Conservation (phyloP, 1,140 invertebrate species). For the Laupala kohalensis region DNA sequence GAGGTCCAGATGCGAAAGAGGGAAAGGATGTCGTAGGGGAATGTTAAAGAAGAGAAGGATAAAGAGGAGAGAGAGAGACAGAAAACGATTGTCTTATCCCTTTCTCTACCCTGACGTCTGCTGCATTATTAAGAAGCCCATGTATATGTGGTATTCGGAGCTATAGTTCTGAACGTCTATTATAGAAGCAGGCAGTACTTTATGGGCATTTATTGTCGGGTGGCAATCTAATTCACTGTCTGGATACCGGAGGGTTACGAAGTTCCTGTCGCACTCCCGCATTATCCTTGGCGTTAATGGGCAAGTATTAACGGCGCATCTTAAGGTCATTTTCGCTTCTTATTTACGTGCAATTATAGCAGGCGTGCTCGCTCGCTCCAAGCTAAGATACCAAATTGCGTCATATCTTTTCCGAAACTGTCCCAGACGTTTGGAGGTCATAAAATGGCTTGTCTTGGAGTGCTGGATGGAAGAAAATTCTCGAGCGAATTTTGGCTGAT, state of each 20-base stretch:
- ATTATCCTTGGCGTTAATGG: not conserved
- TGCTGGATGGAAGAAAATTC: not conserved
- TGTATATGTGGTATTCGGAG: not conserved
- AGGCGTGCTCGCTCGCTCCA: not conserved
- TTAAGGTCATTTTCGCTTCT: not conserved
- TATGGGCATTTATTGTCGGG: not conserved
- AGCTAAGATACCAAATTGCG: not conserved
- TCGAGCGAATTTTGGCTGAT: not conserved
- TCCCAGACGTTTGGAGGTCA: not conserved
- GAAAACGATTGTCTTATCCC: not conserved
- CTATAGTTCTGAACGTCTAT: not conserved
- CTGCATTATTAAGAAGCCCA: not conserved
- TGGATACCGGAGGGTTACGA: not conserved
- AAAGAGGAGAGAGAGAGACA: too few relatives aligned
- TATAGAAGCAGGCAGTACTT: not conserved
- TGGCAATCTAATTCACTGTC: not conserved
- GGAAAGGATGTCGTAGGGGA: not conserved
- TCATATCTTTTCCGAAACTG: not conserved
- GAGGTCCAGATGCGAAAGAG: not conserved
- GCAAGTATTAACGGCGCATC: not conserved
- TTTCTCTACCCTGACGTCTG: not conserved
- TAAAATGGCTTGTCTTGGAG: not conserved
- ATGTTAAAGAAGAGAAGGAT: not conserved
- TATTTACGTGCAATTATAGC: not conserved
- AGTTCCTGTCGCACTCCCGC: not conserved